Evolutionary conservation across 2,797 vertebrate species (phyloP).

Genomic region (Pipistrellus pygmaeus): DNA sequence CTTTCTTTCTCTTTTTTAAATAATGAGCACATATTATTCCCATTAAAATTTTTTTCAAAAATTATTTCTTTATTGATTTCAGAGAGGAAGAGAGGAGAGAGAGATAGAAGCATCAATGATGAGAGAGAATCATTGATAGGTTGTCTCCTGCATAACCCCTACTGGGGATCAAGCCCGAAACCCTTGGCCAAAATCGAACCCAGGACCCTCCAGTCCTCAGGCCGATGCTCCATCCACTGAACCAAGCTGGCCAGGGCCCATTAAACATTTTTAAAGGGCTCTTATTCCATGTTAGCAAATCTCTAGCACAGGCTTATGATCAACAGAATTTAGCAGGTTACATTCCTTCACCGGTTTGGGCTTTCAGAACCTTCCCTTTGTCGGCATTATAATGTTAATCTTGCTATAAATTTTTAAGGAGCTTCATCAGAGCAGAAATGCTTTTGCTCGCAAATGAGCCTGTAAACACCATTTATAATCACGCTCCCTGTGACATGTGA

Average conservation of each 20-base stretch:
- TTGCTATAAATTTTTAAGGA: constrained; percentile 75
- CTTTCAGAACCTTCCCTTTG: constrained; percentile 44
- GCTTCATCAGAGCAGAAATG: constrained; percentile 57
- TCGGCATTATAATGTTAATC: constrained; percentile 71
- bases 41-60: neutral
- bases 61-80: no score
- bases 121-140: no score
- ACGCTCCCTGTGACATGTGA: neutral
- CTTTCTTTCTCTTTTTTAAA: neutral
- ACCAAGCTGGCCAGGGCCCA: no score
- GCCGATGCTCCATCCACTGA: no score
- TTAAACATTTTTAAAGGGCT: neutral
- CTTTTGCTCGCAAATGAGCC: constrained; percentile 39
- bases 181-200: no score
- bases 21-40: constrained; percentile 10
- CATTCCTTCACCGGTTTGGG: neutral
- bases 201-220: no score
- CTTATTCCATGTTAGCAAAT: neutral
- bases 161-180: no score
- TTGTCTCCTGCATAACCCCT: no score
- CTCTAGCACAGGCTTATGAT: neutral
- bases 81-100: no score
- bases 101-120: no score
- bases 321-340: no score
- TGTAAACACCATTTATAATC: constrained; percentile 54